Evolutionary conservation across 2,113 vertebrate species (phyloP).

Genomic region (Daubentonia madagascariensis): DNA sequence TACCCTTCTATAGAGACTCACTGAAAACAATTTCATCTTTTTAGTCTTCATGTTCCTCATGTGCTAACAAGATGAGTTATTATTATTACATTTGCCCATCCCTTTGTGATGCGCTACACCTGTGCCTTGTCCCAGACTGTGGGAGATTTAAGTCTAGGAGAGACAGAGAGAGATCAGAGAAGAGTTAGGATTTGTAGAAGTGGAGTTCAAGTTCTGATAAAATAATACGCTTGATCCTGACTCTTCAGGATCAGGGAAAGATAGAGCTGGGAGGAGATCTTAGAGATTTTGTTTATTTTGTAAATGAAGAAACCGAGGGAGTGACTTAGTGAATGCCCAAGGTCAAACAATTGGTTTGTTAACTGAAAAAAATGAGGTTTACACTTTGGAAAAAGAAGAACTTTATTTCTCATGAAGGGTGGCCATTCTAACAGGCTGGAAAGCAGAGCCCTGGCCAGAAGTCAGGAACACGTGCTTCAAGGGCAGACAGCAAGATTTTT

Average conservation of each 20-base stretch:
- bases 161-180: neutral
- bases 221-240: neutral
- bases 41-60: neutral
- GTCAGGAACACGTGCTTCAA: too few relatives aligned
- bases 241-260: neutral
- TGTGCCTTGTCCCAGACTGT: neutral
- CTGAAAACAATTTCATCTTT: neutral
- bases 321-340: neutral
- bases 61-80: neutral
- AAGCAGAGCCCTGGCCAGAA: too few relatives aligned
- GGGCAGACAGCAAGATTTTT: too few relatives aligned
- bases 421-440: too few relatives aligned
- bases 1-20: neutral
- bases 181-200: neutral
- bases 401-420: too few relatives aligned
- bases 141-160: neutral
- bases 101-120: neutral
- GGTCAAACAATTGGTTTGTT: neutral
- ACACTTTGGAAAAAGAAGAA: too few relatives aligned
- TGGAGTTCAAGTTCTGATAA: neutral
- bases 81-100: neutral
- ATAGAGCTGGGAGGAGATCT: neutral
- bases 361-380: too few relatives aligned
- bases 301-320: neutral
- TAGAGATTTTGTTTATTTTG: neutral